Percentiles rank a stretch among this genome's conserved stretches.
These are phyloP conservation scores for Pelmatolapia mariae DNA, from an alignment of 2,113 vertebrate genomes.

Conservation along the genomic window DNA sequence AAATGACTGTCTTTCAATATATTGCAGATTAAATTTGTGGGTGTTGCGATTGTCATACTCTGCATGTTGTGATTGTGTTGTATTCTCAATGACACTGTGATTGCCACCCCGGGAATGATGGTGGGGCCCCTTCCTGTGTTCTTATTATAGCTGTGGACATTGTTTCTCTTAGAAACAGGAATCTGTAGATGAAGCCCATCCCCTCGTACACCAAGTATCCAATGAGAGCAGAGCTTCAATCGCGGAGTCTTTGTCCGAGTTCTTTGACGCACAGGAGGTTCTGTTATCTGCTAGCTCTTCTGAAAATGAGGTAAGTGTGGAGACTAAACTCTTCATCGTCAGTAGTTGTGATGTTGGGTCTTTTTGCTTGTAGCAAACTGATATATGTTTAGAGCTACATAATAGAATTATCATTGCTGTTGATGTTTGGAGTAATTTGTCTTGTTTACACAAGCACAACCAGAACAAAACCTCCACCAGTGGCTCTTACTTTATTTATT, in stretches of 20 bases:
- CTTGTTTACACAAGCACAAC: not conserved
- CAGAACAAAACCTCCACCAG: not conserved
- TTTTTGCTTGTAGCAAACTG: not conserved
- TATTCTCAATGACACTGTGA: not conserved
- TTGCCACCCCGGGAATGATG: not conserved
- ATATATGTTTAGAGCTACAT: not conserved
- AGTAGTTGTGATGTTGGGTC: not conserved
- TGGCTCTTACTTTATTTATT: not conserved
- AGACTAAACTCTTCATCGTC: not conserved
- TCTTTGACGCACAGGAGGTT: constrained; percentile 96
- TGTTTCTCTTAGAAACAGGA: constrained; percentile 75
- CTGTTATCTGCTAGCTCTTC: constrained; percentile 93
- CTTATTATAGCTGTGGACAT: not conserved
- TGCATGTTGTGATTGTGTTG: not conserved
- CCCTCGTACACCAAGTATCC: constrained; percentile 88
- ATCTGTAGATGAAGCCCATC: constrained; percentile 73
- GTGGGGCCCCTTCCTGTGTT: not conserved
- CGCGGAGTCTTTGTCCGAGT: constrained; percentile 91
- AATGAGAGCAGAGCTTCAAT: constrained; percentile 91
- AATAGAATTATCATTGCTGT: not conserved
- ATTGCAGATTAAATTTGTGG: not conserved
- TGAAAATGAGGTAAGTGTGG: constrained; percentile 87
- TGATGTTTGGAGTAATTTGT: not conserved
- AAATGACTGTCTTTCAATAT: constrained; percentile 7
- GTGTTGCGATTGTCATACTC: not conserved